Conservation (phyloP, 2,888 invertebrate genomes). For the Andrena trimmerana region DNA sequence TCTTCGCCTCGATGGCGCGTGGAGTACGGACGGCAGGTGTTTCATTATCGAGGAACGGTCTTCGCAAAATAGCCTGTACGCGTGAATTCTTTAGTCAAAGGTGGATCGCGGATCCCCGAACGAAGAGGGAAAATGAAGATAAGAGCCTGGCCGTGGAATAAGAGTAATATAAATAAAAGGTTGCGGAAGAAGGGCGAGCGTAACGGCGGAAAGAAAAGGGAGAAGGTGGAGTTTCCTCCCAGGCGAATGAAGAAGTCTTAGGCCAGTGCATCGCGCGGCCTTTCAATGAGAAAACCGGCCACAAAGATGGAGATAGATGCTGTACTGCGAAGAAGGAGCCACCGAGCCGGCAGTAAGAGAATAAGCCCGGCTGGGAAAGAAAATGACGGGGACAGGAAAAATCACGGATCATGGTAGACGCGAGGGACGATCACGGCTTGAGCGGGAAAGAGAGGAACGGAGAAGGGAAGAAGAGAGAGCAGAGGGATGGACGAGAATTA, state of each 20-base stretch:
- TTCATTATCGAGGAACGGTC: not conserved
- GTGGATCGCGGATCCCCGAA: not conserved
- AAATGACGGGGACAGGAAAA: slow-evolving; percentile 58
- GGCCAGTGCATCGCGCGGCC: slow-evolving; percentile 44
- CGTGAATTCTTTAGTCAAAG: not conserved
- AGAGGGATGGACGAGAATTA: slow-evolving; percentile 28
- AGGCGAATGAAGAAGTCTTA: slow-evolving; percentile 38
- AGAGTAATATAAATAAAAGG: slow-evolving; percentile 36
- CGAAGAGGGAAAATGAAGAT: not conserved
- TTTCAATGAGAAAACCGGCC: slow-evolving; percentile 39
- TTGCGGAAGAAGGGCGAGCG: slow-evolving; percentile 16
- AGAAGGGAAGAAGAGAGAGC: not conserved
- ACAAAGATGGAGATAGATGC: slow-evolving; percentile 55
- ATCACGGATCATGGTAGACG: slow-evolving; percentile 18
- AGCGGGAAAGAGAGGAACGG: slow-evolving; percentile 1
- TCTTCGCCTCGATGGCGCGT: not conserved
- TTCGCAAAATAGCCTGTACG: not conserved
- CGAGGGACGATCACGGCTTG: slow-evolving; percentile 32
- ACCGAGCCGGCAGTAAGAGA: slow-evolving; percentile 43
- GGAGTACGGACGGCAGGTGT: not conserved
- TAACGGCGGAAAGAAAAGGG: not conserved
- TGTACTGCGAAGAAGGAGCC: slow-evolving; percentile 25
- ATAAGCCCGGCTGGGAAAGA: slow-evolving; percentile 44
- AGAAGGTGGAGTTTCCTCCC: slow-evolving; percentile 17
- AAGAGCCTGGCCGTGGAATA: not conserved